phyloP scores from a whole-genome alignment of 1,140 invertebrate species.

The Coptotermes formosanus region DNA sequence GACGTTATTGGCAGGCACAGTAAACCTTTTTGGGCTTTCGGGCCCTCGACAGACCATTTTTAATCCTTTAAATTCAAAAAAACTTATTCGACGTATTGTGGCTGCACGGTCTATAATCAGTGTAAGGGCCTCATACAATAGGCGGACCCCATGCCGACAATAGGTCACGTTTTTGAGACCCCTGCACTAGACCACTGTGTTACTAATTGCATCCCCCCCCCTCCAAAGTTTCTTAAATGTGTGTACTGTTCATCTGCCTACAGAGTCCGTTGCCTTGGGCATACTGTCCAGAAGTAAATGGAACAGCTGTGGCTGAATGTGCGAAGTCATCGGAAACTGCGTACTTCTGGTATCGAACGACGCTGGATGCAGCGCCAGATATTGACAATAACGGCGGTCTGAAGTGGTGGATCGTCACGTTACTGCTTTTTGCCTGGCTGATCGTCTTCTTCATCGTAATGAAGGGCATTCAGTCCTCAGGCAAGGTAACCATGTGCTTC shows the following conservation, averaged over 20 bases:
- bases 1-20: too few relatives aligned
- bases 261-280: constrained; percentile 82
- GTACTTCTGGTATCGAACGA: constrained; percentile 87
- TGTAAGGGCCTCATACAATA: too few relatives aligned
- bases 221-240: neutral
- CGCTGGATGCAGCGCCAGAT: constrained; percentile 76
- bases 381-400: constrained; percentile 82
- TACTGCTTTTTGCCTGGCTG: constrained; percentile 89
- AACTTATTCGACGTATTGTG: too few relatives aligned
- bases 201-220: too few relatives aligned
- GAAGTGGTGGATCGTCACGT: constrained; percentile 93
- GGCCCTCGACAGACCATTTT: too few relatives aligned
- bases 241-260: neutral
- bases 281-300: constrained; percentile 70
- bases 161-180: too few relatives aligned
- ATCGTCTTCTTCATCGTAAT: constrained; percentile 96
- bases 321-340: constrained; percentile 78
- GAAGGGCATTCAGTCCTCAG: constrained; percentile 97
- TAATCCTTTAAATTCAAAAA: too few relatives aligned
- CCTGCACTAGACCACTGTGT: too few relatives aligned
- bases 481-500: constrained; percentile 68
- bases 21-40: too few relatives aligned
- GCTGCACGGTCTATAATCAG: too few relatives aligned
- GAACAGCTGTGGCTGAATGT: constrained; percentile 72
- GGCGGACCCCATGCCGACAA: too few relatives aligned